Conservation (phyloP, 1,140 invertebrate genomes). For the Ostrea denselamellosa region DNA sequence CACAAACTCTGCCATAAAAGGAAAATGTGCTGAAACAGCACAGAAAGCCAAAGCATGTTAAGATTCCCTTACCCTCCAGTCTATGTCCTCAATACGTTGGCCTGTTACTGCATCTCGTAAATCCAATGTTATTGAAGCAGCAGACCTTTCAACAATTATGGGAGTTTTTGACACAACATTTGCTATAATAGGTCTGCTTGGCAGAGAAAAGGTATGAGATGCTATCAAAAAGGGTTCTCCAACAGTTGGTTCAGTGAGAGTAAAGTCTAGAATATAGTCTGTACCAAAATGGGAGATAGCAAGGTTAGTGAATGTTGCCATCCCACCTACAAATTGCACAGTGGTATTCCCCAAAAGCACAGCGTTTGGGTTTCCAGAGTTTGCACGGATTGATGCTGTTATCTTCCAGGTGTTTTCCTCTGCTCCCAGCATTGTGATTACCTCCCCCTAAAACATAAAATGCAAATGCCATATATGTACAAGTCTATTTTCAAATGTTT, state of each 20-base stretch:
- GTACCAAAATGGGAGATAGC: constrained; percentile 56
- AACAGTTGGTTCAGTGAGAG: constrained; percentile 53
- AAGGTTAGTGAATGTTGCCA: constrained; percentile 65
- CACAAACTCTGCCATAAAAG: background rate
- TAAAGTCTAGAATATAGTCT: constrained; percentile 66
- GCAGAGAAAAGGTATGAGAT: constrained; percentile 19
- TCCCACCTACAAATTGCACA: constrained; percentile 60
- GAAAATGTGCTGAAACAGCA: too few relatives aligned
- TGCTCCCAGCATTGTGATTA: constrained; percentile 56
- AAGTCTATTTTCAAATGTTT: background rate
- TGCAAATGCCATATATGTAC: constrained; percentile 3
- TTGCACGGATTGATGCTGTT: constrained; percentile 50
- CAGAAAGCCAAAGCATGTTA: too few relatives aligned
- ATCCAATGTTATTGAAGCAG: constrained; percentile 44
- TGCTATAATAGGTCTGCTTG: constrained; percentile 42
- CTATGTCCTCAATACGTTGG: constrained; percentile 51
- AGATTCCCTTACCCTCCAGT: constrained; percentile 61
- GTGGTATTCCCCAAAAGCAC: constrained; percentile 55
- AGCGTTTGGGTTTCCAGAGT: constrained; percentile 48
- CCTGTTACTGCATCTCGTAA: constrained; percentile 58
- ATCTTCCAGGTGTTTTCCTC: constrained; percentile 59
- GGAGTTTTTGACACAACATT: constrained; percentile 41
- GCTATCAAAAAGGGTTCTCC: constrained; percentile 57
- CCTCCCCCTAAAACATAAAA: constrained; percentile 53
- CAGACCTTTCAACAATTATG: constrained; percentile 36